Base-by-base conservation (phyloP, 2,888 invertebrate species). In the Neoitamus cyanurus region DNA sequence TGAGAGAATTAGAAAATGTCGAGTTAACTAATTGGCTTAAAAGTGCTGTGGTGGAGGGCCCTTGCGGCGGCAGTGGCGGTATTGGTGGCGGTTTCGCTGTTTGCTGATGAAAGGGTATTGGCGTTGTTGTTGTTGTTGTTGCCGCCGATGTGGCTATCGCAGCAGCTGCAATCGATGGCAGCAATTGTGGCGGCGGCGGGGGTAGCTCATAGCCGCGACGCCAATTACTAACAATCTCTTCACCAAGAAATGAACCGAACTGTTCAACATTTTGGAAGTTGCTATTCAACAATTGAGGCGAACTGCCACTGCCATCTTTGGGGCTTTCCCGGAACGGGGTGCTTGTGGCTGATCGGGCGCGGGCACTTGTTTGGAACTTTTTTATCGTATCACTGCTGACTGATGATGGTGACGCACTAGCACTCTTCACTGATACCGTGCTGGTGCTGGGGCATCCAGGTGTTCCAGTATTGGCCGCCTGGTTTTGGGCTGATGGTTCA, bases 221-320 rank as follows among this genome's bases (percentile, higher is more conserved):
- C 94, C 95, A 95, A 90, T 94, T 94, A 88, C 94, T 94, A 91
- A 96, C 96, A 91, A 96, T 94, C 91, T 96, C 96, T 91, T 96
- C 95, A 91, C 96, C 96, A 90, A 96, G 93, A 90, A 94, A 92
- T 87, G 94, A 94, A 92, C 95, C 95, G 92, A 95, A 94, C 88
- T 93, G 93, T 90, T 94, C 94, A 88, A 94, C 94, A 91, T 93
- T 94, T 90, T 94, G 94, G 88, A 94, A 93, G 87, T 93, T 82
- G n/a, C 37, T 89, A 87, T 89, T 90, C 87, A 90, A 46, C 25
- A 75, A 34, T 34, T 78, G 58, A 11, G 85, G 85, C 42, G 85
- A 84, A 73, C 37, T 80, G 11, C 58, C 83, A 72, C 36, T 58
- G 20, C 20, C 48, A 30, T 86, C 83, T 13, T 46, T 73, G 20